Conservation (phyloP, 2,113 vertebrate species). For the Xiphophorus hellerii region DNA sequence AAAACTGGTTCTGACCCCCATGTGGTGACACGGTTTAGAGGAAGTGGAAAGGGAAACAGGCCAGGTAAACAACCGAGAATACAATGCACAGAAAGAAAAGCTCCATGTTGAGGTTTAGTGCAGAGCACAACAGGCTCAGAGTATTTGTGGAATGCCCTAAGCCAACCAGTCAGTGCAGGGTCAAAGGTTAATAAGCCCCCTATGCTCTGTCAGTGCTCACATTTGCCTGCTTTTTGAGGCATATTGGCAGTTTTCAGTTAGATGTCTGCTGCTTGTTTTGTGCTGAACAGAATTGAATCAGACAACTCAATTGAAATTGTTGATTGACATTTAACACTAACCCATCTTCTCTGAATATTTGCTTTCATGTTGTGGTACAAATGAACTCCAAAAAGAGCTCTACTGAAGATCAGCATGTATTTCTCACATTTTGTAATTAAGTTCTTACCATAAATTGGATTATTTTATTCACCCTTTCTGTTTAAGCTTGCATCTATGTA, state of each 20-base stretch:
- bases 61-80: constrained; percentile 42
- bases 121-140: constrained; percentile 35
- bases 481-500: background rate
- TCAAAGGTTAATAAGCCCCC: constrained; percentile 58
- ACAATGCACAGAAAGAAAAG: constrained; percentile 50
- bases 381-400: background rate
- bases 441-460: background rate
- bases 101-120: constrained; percentile 20
- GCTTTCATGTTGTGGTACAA: no score
- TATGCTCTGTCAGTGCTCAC: constrained; percentile 11
- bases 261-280: background rate
- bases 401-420: background rate
- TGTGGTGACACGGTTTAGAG: constrained; percentile 43
- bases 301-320: background rate
- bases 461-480: background rate
- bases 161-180: constrained; percentile 48
- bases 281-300: constrained; percentile 20
- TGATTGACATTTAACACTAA: background rate
- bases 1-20: background rate
- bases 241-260: constrained; percentile 33
- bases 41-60: constrained; percentile 49
- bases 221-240: constrained; percentile 29
- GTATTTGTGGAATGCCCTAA: constrained; percentile 61
- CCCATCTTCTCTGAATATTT: background rate
- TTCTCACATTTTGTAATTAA: background rate